Conservation (phyloP, 2,113 vertebrate species). For the Oxygymnocypris stewartii region DNA sequence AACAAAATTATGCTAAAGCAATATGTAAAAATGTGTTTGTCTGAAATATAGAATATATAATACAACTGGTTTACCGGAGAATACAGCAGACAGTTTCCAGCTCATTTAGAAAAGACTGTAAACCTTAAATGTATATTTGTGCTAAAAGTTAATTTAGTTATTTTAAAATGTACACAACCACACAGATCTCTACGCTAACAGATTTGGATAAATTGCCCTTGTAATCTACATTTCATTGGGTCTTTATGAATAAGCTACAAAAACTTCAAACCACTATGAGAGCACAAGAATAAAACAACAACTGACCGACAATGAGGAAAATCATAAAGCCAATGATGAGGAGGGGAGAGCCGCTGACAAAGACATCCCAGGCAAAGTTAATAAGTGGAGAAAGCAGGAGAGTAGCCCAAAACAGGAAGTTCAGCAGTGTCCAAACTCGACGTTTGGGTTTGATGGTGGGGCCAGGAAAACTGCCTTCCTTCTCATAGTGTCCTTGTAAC, state of each 20-base stretch:
- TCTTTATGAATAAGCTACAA: not conserved
- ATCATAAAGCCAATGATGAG: slow-evolving; percentile 92
- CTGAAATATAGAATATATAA: not conserved
- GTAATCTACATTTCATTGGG: not conserved
- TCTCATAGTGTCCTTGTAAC: slow-evolving; percentile 90
- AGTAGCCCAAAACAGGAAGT: slow-evolving; percentile 95
- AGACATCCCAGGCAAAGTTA: slow-evolving; percentile 89
- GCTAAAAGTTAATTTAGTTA: not conserved
- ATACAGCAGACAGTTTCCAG: not conserved
- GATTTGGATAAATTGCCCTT: not conserved
- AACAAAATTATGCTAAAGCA: not conserved
- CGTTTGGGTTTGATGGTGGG: slow-evolving; percentile 81
- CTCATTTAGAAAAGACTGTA: too few relatives aligned
- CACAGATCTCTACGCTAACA: not conserved
- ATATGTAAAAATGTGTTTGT: not conserved
- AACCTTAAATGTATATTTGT: not conserved
- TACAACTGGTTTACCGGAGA: not conserved
- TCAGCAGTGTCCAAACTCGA: slow-evolving; percentile 90
- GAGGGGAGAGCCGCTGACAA: slow-evolving; percentile 91
- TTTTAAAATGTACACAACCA: not conserved
- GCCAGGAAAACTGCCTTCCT: slow-evolving; percentile 88
- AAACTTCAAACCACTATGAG: not conserved
- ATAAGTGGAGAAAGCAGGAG: slow-evolving; percentile 94
- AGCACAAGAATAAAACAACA: not conserved
- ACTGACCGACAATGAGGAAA: slow-evolving; percentile 89